Base-by-base conservation (phyloP, 2,113 vertebrate genomes). In the Corythaixoides concolor region DNA sequence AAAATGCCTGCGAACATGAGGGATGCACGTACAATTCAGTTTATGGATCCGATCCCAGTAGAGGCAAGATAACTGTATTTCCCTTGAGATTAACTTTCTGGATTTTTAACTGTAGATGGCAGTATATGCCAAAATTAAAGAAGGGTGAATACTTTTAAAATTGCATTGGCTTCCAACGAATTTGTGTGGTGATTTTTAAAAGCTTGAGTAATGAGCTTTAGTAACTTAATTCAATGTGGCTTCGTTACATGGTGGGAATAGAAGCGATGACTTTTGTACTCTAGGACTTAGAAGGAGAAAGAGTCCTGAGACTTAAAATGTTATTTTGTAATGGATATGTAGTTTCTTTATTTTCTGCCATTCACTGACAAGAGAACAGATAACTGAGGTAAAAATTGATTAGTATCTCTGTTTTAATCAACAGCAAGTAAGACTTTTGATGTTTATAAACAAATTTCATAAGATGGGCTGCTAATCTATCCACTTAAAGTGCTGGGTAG, bases 21-120 rank as follows among this genome's bases (percentile, higher is more conserved):
- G 27, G 30, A 15, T 88, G 37, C 52, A 53, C 35, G 30, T 18
- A 7, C 4, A 22, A 41, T 32, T 63, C n/a, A 33, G 37, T 52
- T 63, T 26, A 33, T 55, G 33, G 62, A 58, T 82, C 64, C 6
- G 1, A 1, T 70, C 39, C 32, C 35, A 70, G 22, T 11, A 41
- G 24, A 75, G 20, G 49, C 66, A 87, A 63, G 49, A 23, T 5
- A 85, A 18, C 11, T 62, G 1, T 5, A 11, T 79, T 77, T 84
- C 70, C 30, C 22, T 62, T n/a, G 27, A 49, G 32, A 58, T 70
- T 20, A 55, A 23, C 11, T 35, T 45, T 39, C 27, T 49, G 11
- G 30, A 22, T 50, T 68, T 81, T 56, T 62, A 49, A 33, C 96
- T 85, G 52, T 60, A 92, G 95, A 60, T 87, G 91, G 95, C 89